These are phyloP conservation scores for Platycercus adscitus DNA, from an alignment of 2,113 vertebrate genomes.

Conservation along the genomic window DNA sequence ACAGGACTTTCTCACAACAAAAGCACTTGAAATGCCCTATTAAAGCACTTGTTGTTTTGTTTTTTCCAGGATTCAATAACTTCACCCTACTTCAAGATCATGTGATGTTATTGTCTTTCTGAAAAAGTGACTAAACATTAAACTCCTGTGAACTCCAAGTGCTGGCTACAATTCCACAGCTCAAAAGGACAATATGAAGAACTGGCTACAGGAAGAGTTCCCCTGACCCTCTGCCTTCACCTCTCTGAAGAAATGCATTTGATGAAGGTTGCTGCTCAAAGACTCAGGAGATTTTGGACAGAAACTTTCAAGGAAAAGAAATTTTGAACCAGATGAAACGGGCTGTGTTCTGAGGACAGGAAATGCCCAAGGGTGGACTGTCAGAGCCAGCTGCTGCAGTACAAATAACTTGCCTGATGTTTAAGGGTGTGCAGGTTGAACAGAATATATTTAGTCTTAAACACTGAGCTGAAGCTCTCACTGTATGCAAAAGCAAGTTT, in stretches of 20 bases:
- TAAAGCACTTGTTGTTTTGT: not conserved
- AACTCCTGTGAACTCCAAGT: not conserved
- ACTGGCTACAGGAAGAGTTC: not conserved
- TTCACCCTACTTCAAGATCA: not conserved
- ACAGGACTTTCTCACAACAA: not conserved
- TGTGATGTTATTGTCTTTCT: not conserved
- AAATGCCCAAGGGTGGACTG: not conserved
- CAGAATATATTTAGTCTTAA: not conserved
- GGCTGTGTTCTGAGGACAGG: not conserved
- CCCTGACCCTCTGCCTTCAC: not conserved
- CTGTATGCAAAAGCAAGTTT: not conserved
- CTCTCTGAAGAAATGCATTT: not conserved
- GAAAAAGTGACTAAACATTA: not conserved
- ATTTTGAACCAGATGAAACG: not conserved
- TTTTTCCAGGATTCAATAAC: not conserved
- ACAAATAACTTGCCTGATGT: not conserved
- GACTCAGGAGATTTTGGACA: not conserved
- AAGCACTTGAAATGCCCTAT: not conserved
- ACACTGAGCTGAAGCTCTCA: accelerated
- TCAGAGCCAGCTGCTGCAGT: not conserved
- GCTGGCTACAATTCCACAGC: not conserved
- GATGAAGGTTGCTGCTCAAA: not conserved
- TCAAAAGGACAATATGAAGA: not conserved
- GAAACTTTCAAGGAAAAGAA: not conserved
- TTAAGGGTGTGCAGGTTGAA: not conserved